Conservation (phyloP, 2,888 invertebrate genomes). For the Drosophila pegasa region DNA sequence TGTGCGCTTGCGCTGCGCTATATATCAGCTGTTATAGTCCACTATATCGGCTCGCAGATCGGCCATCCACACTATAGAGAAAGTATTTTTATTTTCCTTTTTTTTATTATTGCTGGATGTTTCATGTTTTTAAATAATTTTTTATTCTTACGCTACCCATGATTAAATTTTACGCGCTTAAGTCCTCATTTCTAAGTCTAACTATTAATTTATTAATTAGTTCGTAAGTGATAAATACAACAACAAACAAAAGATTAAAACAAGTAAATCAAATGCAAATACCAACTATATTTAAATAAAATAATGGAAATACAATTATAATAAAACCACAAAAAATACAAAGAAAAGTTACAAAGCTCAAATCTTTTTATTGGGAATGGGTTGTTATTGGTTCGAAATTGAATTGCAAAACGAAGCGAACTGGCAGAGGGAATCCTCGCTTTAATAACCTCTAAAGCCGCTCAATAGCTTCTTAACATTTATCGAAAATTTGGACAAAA, state of each 20-base stretch:
- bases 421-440: too few relatives aligned
- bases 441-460: neutral
- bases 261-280: conserved; percentile 69
- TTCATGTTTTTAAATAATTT: conserved; percentile 51
- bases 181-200: conserved; percentile 75
- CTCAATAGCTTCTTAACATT: neutral
- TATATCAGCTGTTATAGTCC: conserved; percentile 15
- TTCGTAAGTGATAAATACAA: conserved; percentile 66
- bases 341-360: conserved; percentile 22
- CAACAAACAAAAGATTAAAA: conserved; percentile 50
- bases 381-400: too few relatives aligned
- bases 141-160: conserved; percentile 44
- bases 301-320: conserved; percentile 75
- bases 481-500: neutral
- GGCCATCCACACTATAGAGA: conserved; percentile 44
- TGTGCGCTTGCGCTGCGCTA: conserved; percentile 14
- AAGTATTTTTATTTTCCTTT: conserved; percentile 51
- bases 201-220: conserved; percentile 81
- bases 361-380: conserved; percentile 1
- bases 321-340: conserved; percentile 54
- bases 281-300: conserved; percentile 58
- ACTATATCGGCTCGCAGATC: conserved; percentile 14
- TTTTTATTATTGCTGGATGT: conserved; percentile 39
- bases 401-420: too few relatives aligned
- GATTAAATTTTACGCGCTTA: conserved; percentile 66